Base-by-base conservation (phyloP, 2,888 invertebrate genomes). In the Myathropa florea region DNA sequence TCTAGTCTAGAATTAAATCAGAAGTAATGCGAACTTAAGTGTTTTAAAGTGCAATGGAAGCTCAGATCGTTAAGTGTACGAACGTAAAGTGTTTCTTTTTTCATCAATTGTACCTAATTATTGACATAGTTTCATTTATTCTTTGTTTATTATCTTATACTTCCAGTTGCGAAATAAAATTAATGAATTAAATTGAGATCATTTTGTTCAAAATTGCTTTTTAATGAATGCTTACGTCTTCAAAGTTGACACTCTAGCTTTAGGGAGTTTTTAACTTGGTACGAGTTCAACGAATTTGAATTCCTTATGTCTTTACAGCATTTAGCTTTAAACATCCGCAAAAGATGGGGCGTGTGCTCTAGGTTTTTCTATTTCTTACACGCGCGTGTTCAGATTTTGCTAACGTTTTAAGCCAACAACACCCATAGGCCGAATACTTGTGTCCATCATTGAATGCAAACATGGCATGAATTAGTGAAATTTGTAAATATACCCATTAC, bases 41-140 rank as follows among this genome's bases (percentile, higher is more conserved):
- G 24, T 36, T 61, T 55, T 18, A 68, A 64, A 63, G 82, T 85
- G 85, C 82, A 85, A 85, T 85, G 85, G 85, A 85, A 85, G 85
- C 85, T 85, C 85, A 67, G 46, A 84, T 80, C 36, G 30, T 80
- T 80, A 53, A 59, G 73, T 72, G 33, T 73, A 61, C 70, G 63
- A 68, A 60, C 61, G 59, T 63, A 80, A 80, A 39, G 53, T 71
- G 28, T 59, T 12, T 73, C 28, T 57, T 30, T 57, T 70, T 65
- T 57, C 46, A 30, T 24, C 33, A 24, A 68, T 26, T 76, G 67
- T 14, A 53, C 57, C 57, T 57, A 68, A 77, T 55, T 61, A 57
- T 61, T 68, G 36, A 68, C 46, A 36, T 30, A 63, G 23, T 65
- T 71, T 67, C 6, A 61, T 64, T 59, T 4, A 61, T 30, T 4